These are phyloP conservation scores for Agapostemon virescens DNA, from an alignment of 2,888 invertebrate genomes.

Conservation along the genomic window DNA sequence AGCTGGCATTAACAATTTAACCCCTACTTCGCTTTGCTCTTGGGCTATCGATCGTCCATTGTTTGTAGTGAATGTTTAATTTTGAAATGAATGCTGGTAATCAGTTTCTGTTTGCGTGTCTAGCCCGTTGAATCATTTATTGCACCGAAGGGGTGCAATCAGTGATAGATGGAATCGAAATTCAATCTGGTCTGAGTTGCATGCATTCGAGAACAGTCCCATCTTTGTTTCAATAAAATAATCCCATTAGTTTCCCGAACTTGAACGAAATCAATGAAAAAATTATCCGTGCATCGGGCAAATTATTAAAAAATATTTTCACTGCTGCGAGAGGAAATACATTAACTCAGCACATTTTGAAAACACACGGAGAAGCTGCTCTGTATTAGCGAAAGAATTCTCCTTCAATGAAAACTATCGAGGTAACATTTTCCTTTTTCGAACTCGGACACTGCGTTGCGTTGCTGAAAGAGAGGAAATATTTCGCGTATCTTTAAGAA, in stretches of 20 bases:
- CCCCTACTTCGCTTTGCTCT: background rate
- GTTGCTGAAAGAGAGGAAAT: background rate
- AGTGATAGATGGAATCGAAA: background rate
- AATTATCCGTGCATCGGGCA: background rate
- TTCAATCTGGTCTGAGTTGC: constrained; percentile 6
- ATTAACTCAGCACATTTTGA: background rate
- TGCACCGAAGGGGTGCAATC: background rate
- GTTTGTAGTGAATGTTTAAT: constrained; percentile 7
- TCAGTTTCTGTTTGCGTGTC: constrained; percentile 7
- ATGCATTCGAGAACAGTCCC: background rate
- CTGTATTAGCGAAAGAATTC: background rate
- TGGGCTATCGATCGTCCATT: background rate
- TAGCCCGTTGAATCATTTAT: constrained; percentile 3
- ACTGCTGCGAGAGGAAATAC: background rate
- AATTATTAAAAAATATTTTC: background rate
- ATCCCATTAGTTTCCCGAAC: background rate
- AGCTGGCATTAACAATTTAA: background rate
- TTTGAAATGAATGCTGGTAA: constrained; percentile 6
- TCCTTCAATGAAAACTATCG: background rate
- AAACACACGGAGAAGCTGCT: background rate
- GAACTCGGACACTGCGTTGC: background rate
- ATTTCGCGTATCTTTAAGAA: background rate
- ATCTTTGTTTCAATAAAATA: background rate
- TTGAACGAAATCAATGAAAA: background rate
- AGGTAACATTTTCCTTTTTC: background rate